phyloP scores from a whole-genome alignment of 2,888 invertebrate genomes.

The Eumerus sabulonum region DNA sequence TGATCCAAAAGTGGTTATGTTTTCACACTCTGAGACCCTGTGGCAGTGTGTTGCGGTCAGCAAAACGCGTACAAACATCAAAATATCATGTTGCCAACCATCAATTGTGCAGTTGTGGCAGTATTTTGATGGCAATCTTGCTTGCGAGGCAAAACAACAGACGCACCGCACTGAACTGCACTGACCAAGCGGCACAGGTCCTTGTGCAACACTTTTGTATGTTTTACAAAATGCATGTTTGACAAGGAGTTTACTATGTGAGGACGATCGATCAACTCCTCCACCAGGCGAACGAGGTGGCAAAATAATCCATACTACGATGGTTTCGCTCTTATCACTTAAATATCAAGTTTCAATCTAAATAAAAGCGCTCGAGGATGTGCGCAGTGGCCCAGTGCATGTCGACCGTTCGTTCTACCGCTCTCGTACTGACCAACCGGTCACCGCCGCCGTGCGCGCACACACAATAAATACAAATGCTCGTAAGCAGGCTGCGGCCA shows the following conservation, averaged over 20 bases:
- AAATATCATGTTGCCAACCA: conserved; percentile 67
- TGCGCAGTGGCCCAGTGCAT: conserved; percentile 44
- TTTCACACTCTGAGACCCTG: conserved; percentile 64
- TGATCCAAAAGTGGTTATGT: conserved; percentile 54
- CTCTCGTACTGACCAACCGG: no score
- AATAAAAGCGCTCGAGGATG: conserved; percentile 70
- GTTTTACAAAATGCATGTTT: conserved; percentile 75
- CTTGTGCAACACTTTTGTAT: conserved; percentile 65
- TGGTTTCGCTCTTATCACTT: conserved; percentile 73
- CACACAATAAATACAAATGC: no score
- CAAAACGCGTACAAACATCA: conserved; percentile 37
- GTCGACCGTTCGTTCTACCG: conserved; percentile 23
- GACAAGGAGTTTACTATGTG: conserved; percentile 76
- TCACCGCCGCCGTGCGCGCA: no score
- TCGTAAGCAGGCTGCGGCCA: conserved; percentile 19
- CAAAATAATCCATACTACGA: conserved; percentile 64
- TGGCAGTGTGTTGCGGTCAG: conserved; percentile 58
- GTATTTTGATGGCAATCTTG: conserved; percentile 60
- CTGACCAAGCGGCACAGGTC: conserved; percentile 39
- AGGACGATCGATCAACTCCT: conserved; percentile 75
- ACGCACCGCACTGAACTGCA: conserved; percentile 22
- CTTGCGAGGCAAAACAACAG: conserved; percentile 12
- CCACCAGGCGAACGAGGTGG: conserved; percentile 62
- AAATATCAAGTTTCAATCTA: conserved; percentile 79
- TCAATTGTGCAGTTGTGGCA: conserved; percentile 68